A percentile compares a stretch with the other conserved stretches of the same genome.
These are phyloP conservation scores for Nesidiocoris tenuis DNA, from an alignment of 2,888 invertebrate species.

Conservation along the genomic window DNA sequence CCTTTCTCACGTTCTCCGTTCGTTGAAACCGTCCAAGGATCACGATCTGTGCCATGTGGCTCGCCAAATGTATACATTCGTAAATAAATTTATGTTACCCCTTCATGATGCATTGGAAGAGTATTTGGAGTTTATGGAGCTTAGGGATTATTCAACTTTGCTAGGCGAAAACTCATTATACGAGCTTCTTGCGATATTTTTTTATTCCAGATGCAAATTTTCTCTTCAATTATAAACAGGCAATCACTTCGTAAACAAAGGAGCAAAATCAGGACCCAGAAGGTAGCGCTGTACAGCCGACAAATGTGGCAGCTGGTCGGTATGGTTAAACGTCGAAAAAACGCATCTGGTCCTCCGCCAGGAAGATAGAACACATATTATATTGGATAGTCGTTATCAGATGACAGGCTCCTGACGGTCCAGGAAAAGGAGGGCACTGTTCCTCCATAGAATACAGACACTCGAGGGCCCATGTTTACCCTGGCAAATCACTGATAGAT, in stretches of 20 bases:
- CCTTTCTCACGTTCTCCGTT: conserved; percentile 4
- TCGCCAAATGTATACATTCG: neutral
- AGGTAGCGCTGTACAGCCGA: too few species aligned
- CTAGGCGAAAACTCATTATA: too few species aligned
- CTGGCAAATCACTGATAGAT: conserved; percentile 41
- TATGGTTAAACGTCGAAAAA: conserved; percentile 17
- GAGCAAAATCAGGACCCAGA: too few species aligned
- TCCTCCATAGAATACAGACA: neutral
- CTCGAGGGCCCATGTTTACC: conserved; percentile 31
- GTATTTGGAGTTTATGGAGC: too few species aligned
- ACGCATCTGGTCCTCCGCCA: conserved; percentile 20
- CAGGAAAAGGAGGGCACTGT: conserved; percentile 16
- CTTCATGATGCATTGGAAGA: too few species aligned
- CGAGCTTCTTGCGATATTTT: too few species aligned
- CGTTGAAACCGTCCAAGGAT: neutral
- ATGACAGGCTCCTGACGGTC: conserved; percentile 21
- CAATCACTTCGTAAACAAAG: too few species aligned
- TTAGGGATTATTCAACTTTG: too few species aligned
- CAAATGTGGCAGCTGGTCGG: conserved; percentile 25
- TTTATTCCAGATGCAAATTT: too few species aligned
- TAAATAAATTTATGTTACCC: too few species aligned
- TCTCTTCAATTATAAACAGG: too few species aligned
- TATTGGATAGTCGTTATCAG: conserved; percentile 41
- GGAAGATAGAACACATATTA: conserved; percentile 38
- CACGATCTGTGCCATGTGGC: conserved; percentile 12